phyloP scores from a whole-genome alignment of 2,888 invertebrate genomes.

The Nipponacmea schrenckii region DNA sequence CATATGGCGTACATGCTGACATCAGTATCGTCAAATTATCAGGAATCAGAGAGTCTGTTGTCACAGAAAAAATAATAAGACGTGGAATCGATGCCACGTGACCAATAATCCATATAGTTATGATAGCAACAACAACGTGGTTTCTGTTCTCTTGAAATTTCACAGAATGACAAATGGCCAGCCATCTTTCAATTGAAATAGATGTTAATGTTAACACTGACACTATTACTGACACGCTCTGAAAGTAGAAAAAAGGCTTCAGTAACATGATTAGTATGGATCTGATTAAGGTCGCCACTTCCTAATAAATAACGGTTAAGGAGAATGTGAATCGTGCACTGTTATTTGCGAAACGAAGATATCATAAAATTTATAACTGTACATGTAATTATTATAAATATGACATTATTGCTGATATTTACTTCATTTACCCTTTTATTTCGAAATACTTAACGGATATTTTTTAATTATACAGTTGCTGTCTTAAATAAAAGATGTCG shows the following conservation, averaged over 20 bases:
- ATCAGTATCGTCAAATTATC: conserved; percentile 48
- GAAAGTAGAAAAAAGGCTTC: neutral
- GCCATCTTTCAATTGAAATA: conserved; percentile 94
- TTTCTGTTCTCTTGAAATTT: conserved; percentile 86
- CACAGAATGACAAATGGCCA: conserved; percentile 91
- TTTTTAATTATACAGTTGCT: no score
- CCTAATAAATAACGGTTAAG: no score
- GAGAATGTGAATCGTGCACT: no score
- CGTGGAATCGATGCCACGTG: conserved; percentile 68
- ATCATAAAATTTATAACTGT: no score
- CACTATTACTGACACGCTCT: conserved; percentile 12
- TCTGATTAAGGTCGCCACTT: no score
- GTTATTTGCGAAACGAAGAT: no score
- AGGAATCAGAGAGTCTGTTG: conserved; percentile 47
- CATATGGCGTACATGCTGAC: conserved; percentile 44
- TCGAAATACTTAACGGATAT: no score
- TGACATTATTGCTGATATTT: no score
- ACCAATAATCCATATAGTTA: conserved; percentile 84
- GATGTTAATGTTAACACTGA: conserved; percentile 79
- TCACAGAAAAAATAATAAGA: conserved; percentile 44
- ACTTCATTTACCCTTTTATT: no score
- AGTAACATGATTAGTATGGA: neutral
- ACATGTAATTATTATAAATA: no score
- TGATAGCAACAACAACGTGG: conserved; percentile 83
- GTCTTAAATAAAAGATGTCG: no score